phyloP scores from a whole-genome alignment of 2,888 invertebrate species.

The Cosmopolites sordidus region DNA sequence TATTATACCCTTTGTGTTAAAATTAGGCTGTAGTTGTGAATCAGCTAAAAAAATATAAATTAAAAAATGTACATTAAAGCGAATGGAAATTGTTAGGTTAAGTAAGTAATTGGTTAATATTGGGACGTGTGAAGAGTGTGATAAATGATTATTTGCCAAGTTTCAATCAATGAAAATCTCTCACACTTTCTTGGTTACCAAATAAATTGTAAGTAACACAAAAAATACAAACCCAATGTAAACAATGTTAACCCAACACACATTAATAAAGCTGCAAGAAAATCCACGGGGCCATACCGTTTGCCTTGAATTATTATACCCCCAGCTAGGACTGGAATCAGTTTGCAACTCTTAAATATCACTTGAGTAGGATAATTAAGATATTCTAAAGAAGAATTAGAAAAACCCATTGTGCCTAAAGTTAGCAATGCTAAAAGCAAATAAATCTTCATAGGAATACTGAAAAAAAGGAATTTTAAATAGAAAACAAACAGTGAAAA shows the following conservation, averaged over 20 bases:
- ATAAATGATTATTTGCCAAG: no score
- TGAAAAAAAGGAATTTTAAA: conserved; percentile 40
- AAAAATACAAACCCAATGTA: conserved; percentile 67
- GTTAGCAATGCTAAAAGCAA: conserved; percentile 79
- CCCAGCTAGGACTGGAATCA: conserved; percentile 92
- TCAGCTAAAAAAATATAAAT: conserved; percentile 57
- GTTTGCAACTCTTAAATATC: conserved; percentile 96
- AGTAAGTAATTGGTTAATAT: no score
- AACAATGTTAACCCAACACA: conserved; percentile 87
- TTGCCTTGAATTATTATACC: conserved; percentile 90
- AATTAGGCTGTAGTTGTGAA: conserved; percentile 71
- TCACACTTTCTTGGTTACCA: neutral
- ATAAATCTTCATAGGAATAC: conserved; percentile 81
- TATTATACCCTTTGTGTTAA: conserved; percentile 63
- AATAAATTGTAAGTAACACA: conserved; percentile 6
- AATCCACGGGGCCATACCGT: conserved; percentile 77
- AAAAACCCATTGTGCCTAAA: conserved; percentile 92
- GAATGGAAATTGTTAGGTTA: no score
- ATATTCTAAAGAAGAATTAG: conserved; percentile 90
- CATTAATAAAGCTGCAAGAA: conserved; percentile 80
- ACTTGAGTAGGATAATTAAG: conserved; percentile 96
- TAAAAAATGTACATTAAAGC: no score
- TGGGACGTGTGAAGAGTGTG: no score
- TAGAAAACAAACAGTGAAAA: conserved; percentile 21
- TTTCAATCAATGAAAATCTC: no score